These are phyloP conservation scores for Pollenia griseotomentosa DNA, from an alignment of 2,888 invertebrate genomes.

Conservation along the genomic window DNA sequence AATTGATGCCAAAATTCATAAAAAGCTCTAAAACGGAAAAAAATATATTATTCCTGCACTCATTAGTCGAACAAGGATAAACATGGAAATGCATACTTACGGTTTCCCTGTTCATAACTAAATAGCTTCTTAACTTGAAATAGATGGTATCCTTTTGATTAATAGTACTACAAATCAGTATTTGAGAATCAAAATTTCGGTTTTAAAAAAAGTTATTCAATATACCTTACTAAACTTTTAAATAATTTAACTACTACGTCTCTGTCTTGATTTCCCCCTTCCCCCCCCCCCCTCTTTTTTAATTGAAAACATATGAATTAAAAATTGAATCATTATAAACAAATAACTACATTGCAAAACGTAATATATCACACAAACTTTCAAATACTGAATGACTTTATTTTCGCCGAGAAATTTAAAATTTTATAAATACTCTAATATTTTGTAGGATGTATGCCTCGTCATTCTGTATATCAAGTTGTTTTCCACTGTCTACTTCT, in stretches of 20 bases:
- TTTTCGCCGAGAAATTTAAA: neutral
- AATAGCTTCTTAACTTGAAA: no score
- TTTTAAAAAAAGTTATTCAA: no score
- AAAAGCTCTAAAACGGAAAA: no score
- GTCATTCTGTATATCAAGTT: constrained; percentile 30
- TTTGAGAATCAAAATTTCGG: no score
- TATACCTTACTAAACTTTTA: neutral
- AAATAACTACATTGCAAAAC: neutral
- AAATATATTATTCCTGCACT: no score
- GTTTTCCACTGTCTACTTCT: neutral
- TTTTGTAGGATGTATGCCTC: neutral
- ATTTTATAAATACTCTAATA: neutral
- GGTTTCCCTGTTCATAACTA: no score
- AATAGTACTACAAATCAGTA: no score
- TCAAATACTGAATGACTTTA: neutral
- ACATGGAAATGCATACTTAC: no score
- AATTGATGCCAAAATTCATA: no score
- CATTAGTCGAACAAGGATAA: no score
- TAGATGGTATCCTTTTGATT: no score
- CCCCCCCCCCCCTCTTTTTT: neutral
- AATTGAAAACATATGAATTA: constrained; percentile 31
- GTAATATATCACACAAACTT: neutral
- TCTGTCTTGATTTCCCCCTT: neutral
- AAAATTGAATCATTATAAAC: neutral
- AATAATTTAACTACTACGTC: neutral